A percentile compares a stretch with the other conserved stretches of the same genome.
phyloP scores from a whole-genome alignment of 2,113 vertebrate genomes.

The Antechinus flavipes region DNA sequence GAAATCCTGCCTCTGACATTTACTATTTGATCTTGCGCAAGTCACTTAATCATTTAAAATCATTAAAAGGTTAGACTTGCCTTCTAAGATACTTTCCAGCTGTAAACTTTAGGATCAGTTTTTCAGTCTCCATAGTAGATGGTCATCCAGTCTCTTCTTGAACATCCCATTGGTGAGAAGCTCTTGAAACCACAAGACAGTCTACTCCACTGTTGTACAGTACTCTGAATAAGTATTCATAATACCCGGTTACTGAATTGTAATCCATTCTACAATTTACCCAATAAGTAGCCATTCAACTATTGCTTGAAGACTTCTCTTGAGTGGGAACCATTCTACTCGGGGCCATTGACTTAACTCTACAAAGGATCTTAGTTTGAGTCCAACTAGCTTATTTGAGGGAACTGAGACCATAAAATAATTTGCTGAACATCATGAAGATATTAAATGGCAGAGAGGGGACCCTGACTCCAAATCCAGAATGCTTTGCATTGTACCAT shows the following conservation, averaged over 20 bases:
- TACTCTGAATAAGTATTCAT: background rate
- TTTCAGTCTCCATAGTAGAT: background rate
- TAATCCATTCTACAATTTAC: background rate
- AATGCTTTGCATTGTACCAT: background rate
- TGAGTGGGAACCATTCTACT: background rate
- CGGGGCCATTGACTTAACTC: background rate
- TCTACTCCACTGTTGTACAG: background rate
- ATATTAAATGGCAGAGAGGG: background rate
- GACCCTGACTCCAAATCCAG: background rate
- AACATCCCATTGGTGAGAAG: background rate
- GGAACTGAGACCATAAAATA: background rate
- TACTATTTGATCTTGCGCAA: background rate
- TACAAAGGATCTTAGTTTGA: background rate
- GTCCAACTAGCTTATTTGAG: background rate
- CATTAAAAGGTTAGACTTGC: background rate
- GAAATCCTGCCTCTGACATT: background rate
- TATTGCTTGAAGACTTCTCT: background rate
- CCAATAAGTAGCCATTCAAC: background rate
- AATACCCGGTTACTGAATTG: background rate
- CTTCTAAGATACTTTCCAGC: background rate
- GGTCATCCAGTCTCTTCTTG: background rate
- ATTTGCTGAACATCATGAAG: background rate
- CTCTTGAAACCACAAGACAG: background rate
- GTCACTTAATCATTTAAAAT: background rate
- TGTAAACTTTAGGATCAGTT: background rate